These are phyloP conservation scores for Phortica magna DNA, from an alignment of 2,888 invertebrate species.

Conservation along the genomic window DNA sequence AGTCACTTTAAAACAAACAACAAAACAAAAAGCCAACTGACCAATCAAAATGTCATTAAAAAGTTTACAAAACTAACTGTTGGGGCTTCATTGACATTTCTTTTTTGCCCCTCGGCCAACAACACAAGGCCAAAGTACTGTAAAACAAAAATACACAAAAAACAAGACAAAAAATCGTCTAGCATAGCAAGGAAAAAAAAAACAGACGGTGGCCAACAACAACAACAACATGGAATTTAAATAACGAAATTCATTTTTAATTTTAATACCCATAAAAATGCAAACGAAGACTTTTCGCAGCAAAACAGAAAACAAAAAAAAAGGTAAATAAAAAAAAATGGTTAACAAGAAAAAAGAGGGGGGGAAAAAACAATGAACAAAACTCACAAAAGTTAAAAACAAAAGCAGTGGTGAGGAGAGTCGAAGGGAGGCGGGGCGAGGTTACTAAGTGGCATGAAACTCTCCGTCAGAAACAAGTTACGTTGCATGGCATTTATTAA, in stretches of 20 bases:
- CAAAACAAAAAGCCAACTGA: not conserved
- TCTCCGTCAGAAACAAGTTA: too few relatives aligned
- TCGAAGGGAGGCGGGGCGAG: too few relatives aligned
- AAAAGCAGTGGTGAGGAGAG: not conserved
- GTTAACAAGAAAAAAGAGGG: conserved; percentile 46
- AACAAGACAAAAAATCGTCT: conserved; percentile 44
- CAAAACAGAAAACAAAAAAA: conserved; percentile 36
- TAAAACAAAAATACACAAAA: not conserved
- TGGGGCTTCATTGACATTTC: conserved; percentile 24
- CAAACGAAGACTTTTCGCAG: conserved; percentile 62
- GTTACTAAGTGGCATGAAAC: too few relatives aligned
- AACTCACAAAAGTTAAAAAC: not conserved
- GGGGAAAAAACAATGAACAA: not conserved
- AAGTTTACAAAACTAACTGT: conserved; percentile 12
- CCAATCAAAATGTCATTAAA: conserved; percentile 54
- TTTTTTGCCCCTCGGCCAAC: not conserved
- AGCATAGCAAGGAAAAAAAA: conserved; percentile 44
- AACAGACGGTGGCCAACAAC: too few relatives aligned
- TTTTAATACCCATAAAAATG: conserved; percentile 72
- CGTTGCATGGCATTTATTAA: too few relatives aligned
- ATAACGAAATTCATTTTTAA: conserved; percentile 69
- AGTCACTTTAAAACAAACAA: not conserved
- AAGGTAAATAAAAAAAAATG: conserved; percentile 45
- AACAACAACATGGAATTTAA: conserved; percentile 53
- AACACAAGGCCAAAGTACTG: conserved; percentile 48